phyloP scores from a whole-genome alignment of 1,140 invertebrate genomes.

The Polypedilum pembai region DNA sequence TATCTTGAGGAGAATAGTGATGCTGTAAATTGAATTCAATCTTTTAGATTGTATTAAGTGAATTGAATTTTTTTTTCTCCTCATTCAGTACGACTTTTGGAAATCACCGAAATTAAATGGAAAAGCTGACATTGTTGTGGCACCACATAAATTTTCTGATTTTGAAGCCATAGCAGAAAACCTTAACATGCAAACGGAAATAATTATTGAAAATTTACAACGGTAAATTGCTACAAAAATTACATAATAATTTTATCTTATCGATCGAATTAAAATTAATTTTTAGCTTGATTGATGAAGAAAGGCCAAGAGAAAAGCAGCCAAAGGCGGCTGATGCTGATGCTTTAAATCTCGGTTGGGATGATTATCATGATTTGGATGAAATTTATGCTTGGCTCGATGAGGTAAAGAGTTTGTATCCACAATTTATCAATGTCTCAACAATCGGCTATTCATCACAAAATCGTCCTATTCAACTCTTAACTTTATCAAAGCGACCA shows the following conservation, averaged over 20 bases:
- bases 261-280: neutral
- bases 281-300: conserved; percentile 29
- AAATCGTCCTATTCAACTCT: conserved; percentile 49
- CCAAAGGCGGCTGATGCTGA: conserved; percentile 31
- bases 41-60: neutral
- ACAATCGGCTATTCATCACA: conserved; percentile 41
- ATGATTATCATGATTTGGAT: neutral
- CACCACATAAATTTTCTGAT: conserved; percentile 16
- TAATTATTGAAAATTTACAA: neutral
- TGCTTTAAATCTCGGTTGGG: conserved; percentile 25
- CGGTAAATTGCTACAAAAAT: neutral
- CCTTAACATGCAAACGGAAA: neutral
- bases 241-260: conserved; percentile 8
- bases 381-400: conserved; percentile 23
- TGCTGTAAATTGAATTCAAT: neutral
- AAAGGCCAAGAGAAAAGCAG: conserved; percentile 30
- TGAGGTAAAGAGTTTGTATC: neutral
- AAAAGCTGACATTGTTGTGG: neutral
- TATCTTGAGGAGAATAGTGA: neutral
- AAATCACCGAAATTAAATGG: neutral
- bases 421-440: neutral
- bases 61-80: neutral
- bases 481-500: conserved; percentile 50
- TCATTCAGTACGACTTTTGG: neutral
- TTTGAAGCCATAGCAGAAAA: neutral